A percentile compares a stretch with the other conserved stretches of the same genome.
These are phyloP conservation scores for Oreochromis niloticus DNA, from an alignment of 2,113 vertebrate species.

Conservation along the genomic window DNA sequence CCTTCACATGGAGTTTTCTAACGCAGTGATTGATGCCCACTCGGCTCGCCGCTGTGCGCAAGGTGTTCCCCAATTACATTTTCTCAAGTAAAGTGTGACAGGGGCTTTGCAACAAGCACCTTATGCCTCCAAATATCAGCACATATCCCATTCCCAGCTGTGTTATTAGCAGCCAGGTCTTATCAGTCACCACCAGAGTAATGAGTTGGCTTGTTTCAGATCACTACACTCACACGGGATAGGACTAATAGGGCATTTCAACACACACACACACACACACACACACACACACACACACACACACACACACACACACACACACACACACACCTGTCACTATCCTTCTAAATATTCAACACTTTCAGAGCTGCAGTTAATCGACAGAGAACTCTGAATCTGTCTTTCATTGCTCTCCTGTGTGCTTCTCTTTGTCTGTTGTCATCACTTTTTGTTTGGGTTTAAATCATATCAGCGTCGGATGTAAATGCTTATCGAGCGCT, in stretches of 20 bases:
- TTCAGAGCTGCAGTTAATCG: conserved; percentile 51
- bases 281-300: conserved; percentile 2
- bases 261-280: neutral
- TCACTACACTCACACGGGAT: conserved; percentile 56
- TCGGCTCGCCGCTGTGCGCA: neutral
- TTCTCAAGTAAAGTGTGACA: neutral
- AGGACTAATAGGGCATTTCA: conserved; percentile 65
- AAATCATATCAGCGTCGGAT: neutral
- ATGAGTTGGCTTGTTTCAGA: conserved; percentile 64
- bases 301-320: too few relatives aligned
- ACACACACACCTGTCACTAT: conserved; percentile 31
- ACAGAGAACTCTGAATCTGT: conserved; percentile 15
- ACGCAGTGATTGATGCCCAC: neutral
- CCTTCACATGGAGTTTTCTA: neutral
- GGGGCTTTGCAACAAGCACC: neutral
- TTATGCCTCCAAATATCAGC: neutral
- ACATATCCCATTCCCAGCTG: conserved; percentile 48
- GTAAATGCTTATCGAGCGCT: neutral
- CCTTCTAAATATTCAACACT: conserved; percentile 39
- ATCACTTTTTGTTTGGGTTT: neutral
- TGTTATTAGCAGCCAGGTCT: conserved; percentile 63
- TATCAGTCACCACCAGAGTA: conserved; percentile 66
- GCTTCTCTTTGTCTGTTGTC: neutral
- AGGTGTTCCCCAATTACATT: neutral
- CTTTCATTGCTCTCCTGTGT: neutral